Base-by-base conservation (phyloP, 2,113 vertebrate species). In the Mesitornis unicolor region DNA sequence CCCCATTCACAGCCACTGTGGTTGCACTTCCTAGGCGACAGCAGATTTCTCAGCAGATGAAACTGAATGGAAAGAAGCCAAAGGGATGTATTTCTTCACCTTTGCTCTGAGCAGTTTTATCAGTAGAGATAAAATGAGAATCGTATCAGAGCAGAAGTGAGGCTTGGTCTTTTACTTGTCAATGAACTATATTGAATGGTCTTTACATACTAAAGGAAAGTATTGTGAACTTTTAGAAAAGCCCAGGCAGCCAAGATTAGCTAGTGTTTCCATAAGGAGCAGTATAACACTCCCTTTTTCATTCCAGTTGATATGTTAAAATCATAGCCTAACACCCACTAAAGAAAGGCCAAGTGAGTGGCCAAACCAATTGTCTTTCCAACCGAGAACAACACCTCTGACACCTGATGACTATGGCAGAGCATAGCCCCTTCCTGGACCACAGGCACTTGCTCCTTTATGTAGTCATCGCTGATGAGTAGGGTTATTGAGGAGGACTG, bases 1-100 rank as follows among this genome's bases (percentile, higher is more conserved):
- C 71, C 50, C 42, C 20, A 6, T 60, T 67, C n/a, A 10, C 0
- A 0, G 54, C n/a, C 60, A 71, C 51, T 21, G 7, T 1, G 0
- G 19, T 40, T 82, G 33, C 8, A 9, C 75, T 87, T 89, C 45
- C 45, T 42, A 67, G 75, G 42, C 0, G 2, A 35, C 1, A 50
- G 78, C 59, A 11, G 22, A 26, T 89, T 76, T 38, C 63, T 67
- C 59, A 51, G 71, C n/a, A 51, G 29, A 59, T 75, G 43, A 70
- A 87, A 43, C 38, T 13, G n/a, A 68, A 78, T 36, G 81, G 67
- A 76, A 89, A 82, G 15, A 68, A 84, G 80, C n/a, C 81, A 87
- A 91, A 68, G 16, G 42, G 28, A 60, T 64, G 40, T 5, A 35
- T 64, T 76, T 53, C 53, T 87, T 89, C 82, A 61, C 36, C 48